A percentile compares a stretch with the other conserved stretches of the same genome.
These are phyloP conservation scores for Hedychridium roseum DNA, from an alignment of 2,888 invertebrate species.

Conservation along the genomic window DNA sequence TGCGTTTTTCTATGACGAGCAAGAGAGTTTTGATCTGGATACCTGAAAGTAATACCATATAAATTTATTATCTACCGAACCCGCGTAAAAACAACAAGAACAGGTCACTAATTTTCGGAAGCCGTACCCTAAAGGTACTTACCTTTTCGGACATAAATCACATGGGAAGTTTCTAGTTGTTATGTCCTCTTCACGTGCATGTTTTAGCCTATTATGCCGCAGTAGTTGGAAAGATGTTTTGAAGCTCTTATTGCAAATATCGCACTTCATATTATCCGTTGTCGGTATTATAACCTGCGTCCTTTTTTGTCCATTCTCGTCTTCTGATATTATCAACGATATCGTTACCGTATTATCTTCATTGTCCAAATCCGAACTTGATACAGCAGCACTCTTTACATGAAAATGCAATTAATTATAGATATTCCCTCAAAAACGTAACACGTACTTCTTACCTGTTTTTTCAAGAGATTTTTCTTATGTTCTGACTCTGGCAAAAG, in stretches of 20 bases:
- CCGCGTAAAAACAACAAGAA: too few species aligned
- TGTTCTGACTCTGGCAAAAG: slow-evolving; percentile 48
- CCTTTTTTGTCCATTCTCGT: slow-evolving; percentile 61
- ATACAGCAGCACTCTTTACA: slow-evolving; percentile 37
- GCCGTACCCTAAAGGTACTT: too few species aligned
- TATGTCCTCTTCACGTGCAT: slow-evolving; percentile 61
- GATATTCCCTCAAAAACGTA: too few species aligned
- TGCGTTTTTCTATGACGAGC: slow-evolving; percentile 59
- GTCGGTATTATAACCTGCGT: slow-evolving; percentile 64
- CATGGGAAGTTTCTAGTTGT: slow-evolving; percentile 61
- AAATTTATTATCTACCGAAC: too few species aligned
- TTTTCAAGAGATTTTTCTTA: slow-evolving; percentile 27
- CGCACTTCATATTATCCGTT: slow-evolving; percentile 61
- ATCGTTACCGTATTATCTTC: slow-evolving; percentile 63
- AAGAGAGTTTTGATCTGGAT: slow-evolving; percentile 59
- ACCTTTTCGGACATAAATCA: slow-evolving; percentile 61
- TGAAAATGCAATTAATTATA: too few species aligned
- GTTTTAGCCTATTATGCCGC: slow-evolving; percentile 59
- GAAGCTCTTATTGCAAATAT: slow-evolving; percentile 66
- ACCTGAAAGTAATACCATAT: too few species aligned
- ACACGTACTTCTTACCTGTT: slow-evolving; percentile 46
- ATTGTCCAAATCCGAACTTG: slow-evolving; percentile 49
- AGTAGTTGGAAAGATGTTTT: slow-evolving; percentile 61
- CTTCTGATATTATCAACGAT: slow-evolving; percentile 62
- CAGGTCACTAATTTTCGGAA: too few species aligned